These are phyloP conservation scores for Sebastes baramenuke DNA, from an alignment of 2,797 vertebrate genomes.

Conservation along the genomic window DNA sequence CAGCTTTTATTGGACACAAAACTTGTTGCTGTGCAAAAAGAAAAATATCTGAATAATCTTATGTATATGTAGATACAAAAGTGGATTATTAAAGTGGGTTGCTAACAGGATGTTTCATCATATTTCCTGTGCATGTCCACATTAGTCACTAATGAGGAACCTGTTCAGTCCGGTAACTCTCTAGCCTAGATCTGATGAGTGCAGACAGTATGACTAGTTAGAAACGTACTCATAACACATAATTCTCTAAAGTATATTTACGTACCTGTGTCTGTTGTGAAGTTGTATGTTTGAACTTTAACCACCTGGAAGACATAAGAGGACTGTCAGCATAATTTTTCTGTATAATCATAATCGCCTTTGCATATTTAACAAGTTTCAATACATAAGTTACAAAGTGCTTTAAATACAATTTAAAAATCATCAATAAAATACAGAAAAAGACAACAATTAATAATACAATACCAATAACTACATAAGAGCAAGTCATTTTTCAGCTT, in stretches of 20 bases:
- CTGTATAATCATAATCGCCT: neutral
- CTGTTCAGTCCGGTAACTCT: neutral
- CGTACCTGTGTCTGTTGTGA: neutral
- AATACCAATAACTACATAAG: too few relatives aligned
- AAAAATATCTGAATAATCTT: too few relatives aligned
- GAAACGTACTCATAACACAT: neutral
- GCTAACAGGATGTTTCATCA: neutral
- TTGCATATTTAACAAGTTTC: neutral
- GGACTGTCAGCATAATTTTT: neutral
- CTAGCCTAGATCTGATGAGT: too few relatives aligned
- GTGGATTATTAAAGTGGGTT: neutral
- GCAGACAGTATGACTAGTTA: neutral
- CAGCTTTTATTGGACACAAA: neutral
- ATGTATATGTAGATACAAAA: too few relatives aligned
- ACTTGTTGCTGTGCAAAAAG: too few relatives aligned
- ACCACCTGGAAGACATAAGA: constrained; percentile 8
- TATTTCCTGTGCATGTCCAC: neutral
- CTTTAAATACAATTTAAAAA: neutral
- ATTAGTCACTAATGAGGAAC: neutral
- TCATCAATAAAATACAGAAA: neutral
- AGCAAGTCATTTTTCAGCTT: too few relatives aligned
- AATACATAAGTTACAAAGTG: neutral
- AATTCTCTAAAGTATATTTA: neutral
- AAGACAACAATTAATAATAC: too few relatives aligned
- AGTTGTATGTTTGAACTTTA: neutral